A percentile compares a stretch with the other conserved stretches of the same genome.
Conservation (phyloP, 2,113 vertebrate species). For the Aix galericulata region DNA sequence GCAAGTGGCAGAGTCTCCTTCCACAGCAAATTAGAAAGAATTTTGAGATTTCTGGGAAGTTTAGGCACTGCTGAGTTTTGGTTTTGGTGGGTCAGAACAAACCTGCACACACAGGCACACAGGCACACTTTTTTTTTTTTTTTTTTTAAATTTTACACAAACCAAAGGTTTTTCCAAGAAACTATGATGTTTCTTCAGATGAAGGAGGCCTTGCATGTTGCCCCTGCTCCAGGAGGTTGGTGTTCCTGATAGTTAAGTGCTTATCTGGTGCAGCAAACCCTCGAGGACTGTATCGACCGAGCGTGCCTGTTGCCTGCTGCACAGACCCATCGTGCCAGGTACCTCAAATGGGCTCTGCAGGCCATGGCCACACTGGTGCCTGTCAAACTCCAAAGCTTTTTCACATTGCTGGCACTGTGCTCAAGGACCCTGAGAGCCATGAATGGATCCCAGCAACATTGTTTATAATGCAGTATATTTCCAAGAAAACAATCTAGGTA, state of each 20-base stretch:
- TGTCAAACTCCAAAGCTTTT: neutral
- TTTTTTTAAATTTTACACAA: neutral
- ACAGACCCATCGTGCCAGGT: neutral
- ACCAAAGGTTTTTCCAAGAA: neutral
- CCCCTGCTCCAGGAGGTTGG: neutral
- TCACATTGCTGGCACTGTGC: neutral
- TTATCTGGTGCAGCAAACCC: neutral
- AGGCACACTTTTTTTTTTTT: neutral
- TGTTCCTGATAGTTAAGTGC: neutral
- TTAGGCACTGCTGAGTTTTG: accelerated
- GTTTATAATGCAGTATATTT: neutral
- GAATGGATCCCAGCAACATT: neutral
- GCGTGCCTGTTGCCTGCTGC: neutral
- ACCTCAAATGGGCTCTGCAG: neutral
- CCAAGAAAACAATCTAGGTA: neutral
- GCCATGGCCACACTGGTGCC: neutral
- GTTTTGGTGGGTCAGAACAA: neutral
- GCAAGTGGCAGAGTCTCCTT: neutral
- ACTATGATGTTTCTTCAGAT: neutral
- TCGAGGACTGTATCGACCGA: neutral
- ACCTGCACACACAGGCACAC: neutral
- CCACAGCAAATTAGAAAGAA: neutral
- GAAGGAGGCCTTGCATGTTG: neutral
- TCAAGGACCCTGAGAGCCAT: neutral
- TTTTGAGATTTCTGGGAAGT: constrained; percentile 30